A percentile compares a stretch with the other conserved stretches of the same genome.
phyloP scores from a whole-genome alignment of 37 sponge, comb jelly and placozoan species.

The Theonella swinhoei region DNA sequence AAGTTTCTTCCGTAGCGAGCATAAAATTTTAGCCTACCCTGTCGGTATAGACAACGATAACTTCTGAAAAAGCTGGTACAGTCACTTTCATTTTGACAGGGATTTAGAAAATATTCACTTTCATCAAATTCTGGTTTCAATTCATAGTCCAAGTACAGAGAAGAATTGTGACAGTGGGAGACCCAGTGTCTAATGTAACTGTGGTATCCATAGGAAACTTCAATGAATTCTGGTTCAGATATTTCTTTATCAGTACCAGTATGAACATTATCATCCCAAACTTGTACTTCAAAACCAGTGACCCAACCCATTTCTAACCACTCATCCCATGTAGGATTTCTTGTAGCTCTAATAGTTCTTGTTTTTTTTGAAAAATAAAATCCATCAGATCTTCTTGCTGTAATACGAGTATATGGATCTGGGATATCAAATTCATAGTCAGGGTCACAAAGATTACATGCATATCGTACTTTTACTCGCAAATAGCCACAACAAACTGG shows the following conservation, averaged over 20 bases:
- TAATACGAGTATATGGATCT: not conserved
- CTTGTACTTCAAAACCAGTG: not conserved
- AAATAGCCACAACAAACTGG: too few species aligned
- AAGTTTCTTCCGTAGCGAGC: slow-evolving; percentile 1
- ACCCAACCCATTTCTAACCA: not conserved
- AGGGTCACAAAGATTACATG: not conserved
- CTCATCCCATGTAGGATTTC: not conserved
- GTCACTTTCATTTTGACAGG: not conserved
- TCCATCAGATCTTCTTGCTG: not conserved
- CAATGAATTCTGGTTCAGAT: not conserved
- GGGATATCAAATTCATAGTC: not conserved
- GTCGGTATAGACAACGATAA: not conserved
- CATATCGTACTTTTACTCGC: not conserved
- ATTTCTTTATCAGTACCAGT: not conserved
- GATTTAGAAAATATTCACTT: not conserved
- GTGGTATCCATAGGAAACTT: not conserved
- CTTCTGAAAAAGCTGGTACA: not conserved
- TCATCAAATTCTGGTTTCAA: too few species aligned
- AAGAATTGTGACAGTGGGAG: not conserved
- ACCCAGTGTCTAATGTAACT: not conserved
- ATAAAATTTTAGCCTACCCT: slow-evolving; percentile 6
- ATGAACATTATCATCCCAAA: not conserved
- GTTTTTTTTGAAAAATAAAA: not conserved
- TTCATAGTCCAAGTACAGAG: too few species aligned
- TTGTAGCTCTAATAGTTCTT: not conserved